Conservation (phyloP, 2,113 vertebrate genomes). For the Podarcis raffonei region DNA sequence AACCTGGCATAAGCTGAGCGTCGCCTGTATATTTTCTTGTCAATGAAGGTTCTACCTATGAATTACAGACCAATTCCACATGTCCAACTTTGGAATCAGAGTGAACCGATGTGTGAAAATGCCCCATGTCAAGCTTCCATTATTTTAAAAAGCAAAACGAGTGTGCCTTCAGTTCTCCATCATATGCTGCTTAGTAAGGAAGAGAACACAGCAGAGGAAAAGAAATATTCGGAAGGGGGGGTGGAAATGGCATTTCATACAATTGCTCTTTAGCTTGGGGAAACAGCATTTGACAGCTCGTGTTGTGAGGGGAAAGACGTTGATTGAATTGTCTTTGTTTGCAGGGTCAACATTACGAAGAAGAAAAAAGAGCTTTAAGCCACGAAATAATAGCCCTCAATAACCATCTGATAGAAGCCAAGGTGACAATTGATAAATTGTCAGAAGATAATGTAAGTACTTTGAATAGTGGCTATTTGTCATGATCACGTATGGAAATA, state of each 20-base stretch:
- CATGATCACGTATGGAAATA: conserved; percentile 30
- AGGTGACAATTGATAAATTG: conserved; percentile 95
- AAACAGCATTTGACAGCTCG: neutral
- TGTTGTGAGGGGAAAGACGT: conserved; percentile 9
- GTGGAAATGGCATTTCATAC: neutral
- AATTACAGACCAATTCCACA: neutral
- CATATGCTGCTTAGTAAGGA: neutral
- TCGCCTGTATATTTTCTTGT: neutral
- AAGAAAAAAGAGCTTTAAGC: conserved; percentile 93
- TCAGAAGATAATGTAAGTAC: conserved; percentile 94
- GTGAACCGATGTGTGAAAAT: neutral
- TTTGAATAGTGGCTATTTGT: conserved; percentile 14
- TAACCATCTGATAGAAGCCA: conserved; percentile 95
- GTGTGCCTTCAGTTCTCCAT: neutral
- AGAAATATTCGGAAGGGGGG: neutral
- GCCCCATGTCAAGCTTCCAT: neutral
- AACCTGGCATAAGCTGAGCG: too few relatives aligned
- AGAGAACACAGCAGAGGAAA: neutral
- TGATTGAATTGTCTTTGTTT: conserved; percentile 55
- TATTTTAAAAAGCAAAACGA: neutral
- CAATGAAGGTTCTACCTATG: neutral
- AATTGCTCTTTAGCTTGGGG: conserved; percentile 26
- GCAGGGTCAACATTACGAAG: conserved; percentile 92
- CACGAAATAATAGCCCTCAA: conserved; percentile 95
- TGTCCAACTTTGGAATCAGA: neutral